Evolutionary conservation across 2,888 invertebrate genomes (phyloP).

Genomic region (Cerceris ruficornis): DNA sequence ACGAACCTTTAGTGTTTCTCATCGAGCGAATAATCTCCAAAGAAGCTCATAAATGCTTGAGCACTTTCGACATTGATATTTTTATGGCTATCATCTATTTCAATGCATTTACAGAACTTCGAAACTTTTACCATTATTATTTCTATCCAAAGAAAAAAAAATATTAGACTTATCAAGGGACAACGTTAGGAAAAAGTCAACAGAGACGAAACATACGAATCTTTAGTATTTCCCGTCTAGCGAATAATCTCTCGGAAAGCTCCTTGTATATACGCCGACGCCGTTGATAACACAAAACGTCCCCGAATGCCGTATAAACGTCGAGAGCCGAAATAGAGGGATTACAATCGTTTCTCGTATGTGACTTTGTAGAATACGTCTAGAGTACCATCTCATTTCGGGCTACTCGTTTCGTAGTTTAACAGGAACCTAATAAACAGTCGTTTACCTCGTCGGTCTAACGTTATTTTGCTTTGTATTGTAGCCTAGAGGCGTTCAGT

Average conservation of each 20-base stretch:
- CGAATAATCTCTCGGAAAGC: constrained; percentile 1
- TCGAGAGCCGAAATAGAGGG: constrained; percentile 41
- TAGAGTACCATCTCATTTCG: constrained; percentile 49
- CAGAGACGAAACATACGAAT: not conserved
- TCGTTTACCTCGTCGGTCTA: constrained; percentile 52
- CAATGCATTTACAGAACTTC: too few relatives aligned
- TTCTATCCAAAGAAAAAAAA: too few relatives aligned
- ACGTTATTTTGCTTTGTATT: constrained; percentile 50
- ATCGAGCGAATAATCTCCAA: too few relatives aligned
- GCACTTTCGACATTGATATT: too few relatives aligned
- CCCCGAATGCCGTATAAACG: constrained; percentile 31
- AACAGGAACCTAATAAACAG: constrained; percentile 59
- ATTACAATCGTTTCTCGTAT: constrained; percentile 52
- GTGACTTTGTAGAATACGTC: constrained; percentile 31
- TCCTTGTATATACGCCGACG: constrained; percentile 10
- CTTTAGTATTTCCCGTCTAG: not conserved
- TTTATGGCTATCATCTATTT: too few relatives aligned
- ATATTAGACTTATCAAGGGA: too few relatives aligned
- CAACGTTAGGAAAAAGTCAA: not conserved
- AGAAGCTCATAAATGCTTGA: too few relatives aligned
- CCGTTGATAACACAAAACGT: constrained; percentile 36
- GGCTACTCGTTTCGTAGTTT: constrained; percentile 38
- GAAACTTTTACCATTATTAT: too few relatives aligned
- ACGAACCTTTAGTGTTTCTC: too few relatives aligned
- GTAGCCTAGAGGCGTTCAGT: constrained; percentile 41